Evolutionary conservation across 2,888 invertebrate species (phyloP).

Genomic region (Ophion obscuratus): DNA sequence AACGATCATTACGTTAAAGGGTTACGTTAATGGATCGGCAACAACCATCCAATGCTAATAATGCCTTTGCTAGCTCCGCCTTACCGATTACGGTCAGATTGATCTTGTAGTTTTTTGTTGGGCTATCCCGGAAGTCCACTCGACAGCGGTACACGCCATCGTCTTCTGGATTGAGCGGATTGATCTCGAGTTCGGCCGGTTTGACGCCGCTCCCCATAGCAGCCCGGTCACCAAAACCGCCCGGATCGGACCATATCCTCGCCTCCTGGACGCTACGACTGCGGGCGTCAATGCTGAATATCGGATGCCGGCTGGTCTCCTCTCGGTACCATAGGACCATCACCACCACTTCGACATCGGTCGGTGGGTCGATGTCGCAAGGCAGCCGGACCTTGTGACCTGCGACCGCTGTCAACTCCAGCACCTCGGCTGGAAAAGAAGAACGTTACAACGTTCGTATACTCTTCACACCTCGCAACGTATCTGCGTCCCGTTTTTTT

Average conservation of each 20-base stretch:
- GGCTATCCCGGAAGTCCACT: slow-evolving; percentile 85
- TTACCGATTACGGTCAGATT: slow-evolving; percentile 86
- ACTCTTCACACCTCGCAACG: too few relatives aligned
- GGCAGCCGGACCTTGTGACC: slow-evolving; percentile 93
- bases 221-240: slow-evolving; percentile 84
- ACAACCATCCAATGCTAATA: too few relatives aligned
- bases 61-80: slow-evolving; percentile 65
- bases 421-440: slow-evolving; percentile 85
- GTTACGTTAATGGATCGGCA: background rate
- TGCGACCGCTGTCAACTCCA: slow-evolving; percentile 92
- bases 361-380: slow-evolving; percentile 93
- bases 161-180: slow-evolving; percentile 82
- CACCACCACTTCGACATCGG: slow-evolving; percentile 92
- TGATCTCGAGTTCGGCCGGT: slow-evolving; percentile 83
- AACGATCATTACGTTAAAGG: too few relatives aligned
- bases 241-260: slow-evolving; percentile 84
- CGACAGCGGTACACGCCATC: slow-evolving; percentile 85
- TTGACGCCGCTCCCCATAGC: slow-evolving; percentile 81
- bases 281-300: slow-evolving; percentile 89
- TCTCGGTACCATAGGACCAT: slow-evolving; percentile 95
- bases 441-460: slow-evolving; percentile 24
- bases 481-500: too few relatives aligned
- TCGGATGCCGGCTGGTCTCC: slow-evolving; percentile 92
- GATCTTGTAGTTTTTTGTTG: slow-evolving; percentile 85
- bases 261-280: slow-evolving; percentile 82